Conservation (phyloP, 2,888 invertebrate species). For the Tyria jacobaeae region DNA sequence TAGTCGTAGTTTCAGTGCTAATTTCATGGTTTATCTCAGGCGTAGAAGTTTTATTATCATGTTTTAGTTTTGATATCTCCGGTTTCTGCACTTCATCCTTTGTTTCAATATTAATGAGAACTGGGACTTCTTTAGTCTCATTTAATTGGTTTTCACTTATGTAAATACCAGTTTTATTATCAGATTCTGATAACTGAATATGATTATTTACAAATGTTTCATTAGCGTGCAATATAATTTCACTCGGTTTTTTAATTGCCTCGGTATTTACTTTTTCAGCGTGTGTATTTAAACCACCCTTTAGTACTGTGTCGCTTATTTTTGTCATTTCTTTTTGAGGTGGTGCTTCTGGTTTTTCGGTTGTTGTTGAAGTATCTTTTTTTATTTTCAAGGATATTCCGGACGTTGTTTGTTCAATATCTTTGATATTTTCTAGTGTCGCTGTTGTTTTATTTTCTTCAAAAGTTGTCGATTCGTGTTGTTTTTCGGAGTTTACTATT, state of each 20-base stretch:
- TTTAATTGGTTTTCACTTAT: conserved; percentile 14
- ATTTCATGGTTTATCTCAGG: conserved; percentile 15
- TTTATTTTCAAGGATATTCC: conserved; percentile 37
- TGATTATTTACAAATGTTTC: conserved; percentile 23
- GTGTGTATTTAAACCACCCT: conserved; percentile 20
- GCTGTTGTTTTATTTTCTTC: conserved; percentile 23
- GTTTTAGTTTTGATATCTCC: conserved; percentile 26
- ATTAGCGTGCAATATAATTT: conserved; percentile 24
- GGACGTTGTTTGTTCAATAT: conserved; percentile 28
- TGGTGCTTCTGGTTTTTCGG: conserved; percentile 15
- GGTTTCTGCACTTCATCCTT: conserved; percentile 18
- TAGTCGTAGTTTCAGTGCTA: conserved; percentile 27
- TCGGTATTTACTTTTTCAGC: conserved; percentile 29
- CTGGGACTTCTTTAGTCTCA: conserved; percentile 18
- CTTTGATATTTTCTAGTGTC: conserved; percentile 35
- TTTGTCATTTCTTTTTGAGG: conserved; percentile 7
- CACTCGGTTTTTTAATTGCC: conserved; percentile 3
- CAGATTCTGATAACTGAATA: conserved; percentile 53
- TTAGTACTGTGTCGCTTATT: conserved; percentile 25
- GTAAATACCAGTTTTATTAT: conserved; percentile 29
- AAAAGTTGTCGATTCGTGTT: conserved; percentile 40
- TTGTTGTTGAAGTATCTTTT: conserved; percentile 40
- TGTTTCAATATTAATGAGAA: conserved; percentile 16
- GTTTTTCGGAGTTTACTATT: conserved; percentile 51
- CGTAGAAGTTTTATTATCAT: conserved; percentile 28